Evolutionary conservation across 64 coral and sea anemone species (phyloP), one percentile per base, ranked within the genome.

Genomic region (Montipora cactus): DNA sequence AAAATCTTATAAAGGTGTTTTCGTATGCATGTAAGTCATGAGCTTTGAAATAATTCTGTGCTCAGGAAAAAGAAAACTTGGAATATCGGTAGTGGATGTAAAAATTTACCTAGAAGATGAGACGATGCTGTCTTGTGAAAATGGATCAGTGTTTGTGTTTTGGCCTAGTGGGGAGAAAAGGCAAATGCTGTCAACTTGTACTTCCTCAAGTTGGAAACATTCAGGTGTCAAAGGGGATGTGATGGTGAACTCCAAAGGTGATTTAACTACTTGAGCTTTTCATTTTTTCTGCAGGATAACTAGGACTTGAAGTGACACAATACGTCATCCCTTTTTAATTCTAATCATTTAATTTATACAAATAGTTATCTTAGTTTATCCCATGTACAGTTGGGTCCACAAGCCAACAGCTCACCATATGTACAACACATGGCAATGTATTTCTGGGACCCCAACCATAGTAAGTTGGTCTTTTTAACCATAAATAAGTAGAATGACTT

Each of bases 81-180:
- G 22, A 75, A 75, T 75, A 75, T 8, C 4, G 73, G 25, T 11
- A 44, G 73, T 46, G 73, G 13, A 44, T 8, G 28, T 75, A 75
- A 75, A 75, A 45, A 9, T 75, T 44, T 75, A 9, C 73, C 73
- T 75, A 44, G 73, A 75, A 11, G 73, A 75, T 75, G 73, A 75
- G 73, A 75, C 73, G 25, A 75, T 75, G 73, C 73, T 75, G 18
- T 5, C 70, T 23, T 73, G 70, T 73, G 70, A 73, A 21, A 73
- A 73, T 21, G 70, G 70, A 73, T 6, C 70, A 23, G 70, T 75
- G 73, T 75, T 75, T 75, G 73, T 75, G 5, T 75, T 75, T 75
- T 37, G 4, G 73, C 25, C 73, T 75, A 28, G 8, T 44, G 73
- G 73, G 25, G 73, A 75, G 73, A 45, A 75, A 75, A 45, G 73